A percentile compares a stretch with the other conserved stretches of the same genome.
Conservation (phyloP, 2,888 invertebrate genomes). For the Brenthis daphne region DNA sequence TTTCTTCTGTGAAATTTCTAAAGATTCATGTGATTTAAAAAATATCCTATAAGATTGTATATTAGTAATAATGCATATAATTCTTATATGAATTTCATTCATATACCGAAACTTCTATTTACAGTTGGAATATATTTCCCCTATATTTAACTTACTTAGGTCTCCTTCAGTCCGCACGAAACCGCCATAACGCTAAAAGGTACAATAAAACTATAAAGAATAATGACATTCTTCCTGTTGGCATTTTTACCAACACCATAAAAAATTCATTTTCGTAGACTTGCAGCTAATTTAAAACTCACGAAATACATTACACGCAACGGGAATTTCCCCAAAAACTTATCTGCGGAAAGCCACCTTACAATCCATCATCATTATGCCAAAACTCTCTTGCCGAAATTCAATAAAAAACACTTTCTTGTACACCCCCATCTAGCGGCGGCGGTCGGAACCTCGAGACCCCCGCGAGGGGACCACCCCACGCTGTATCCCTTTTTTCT, state of each 20-base stretch:
- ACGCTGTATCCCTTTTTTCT: slow-evolving; percentile 79
- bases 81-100: too few relatives aligned
- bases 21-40: too few relatives aligned
- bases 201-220: slow-evolving; percentile 12
- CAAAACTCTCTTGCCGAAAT: slow-evolving; percentile 74
- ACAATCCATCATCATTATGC: slow-evolving; percentile 82
- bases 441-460: slow-evolving; percentile 59
- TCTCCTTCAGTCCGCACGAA: background rate
- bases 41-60: too few relatives aligned
- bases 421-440: slow-evolving; percentile 76
- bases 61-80: too few relatives aligned
- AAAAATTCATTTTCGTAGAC: slow-evolving; percentile 34
- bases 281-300: slow-evolving; percentile 66
- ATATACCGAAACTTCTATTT: background rate
- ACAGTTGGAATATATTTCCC: background rate
- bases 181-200: background rate
- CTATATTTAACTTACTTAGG: background rate
- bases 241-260: slow-evolving; percentile 11
- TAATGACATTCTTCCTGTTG: slow-evolving; percentile 10
- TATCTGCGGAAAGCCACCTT: slow-evolving; percentile 73
- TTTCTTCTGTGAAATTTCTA: too few relatives aligned
- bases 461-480: slow-evolving; percentile 69
- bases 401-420: slow-evolving; percentile 77
- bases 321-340: slow-evolving; percentile 70
- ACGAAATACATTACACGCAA: slow-evolving; percentile 72